phyloP scores from a whole-genome alignment of 2,113 vertebrate species.

The Sinocyclocheilus maitianheensis region DNA sequence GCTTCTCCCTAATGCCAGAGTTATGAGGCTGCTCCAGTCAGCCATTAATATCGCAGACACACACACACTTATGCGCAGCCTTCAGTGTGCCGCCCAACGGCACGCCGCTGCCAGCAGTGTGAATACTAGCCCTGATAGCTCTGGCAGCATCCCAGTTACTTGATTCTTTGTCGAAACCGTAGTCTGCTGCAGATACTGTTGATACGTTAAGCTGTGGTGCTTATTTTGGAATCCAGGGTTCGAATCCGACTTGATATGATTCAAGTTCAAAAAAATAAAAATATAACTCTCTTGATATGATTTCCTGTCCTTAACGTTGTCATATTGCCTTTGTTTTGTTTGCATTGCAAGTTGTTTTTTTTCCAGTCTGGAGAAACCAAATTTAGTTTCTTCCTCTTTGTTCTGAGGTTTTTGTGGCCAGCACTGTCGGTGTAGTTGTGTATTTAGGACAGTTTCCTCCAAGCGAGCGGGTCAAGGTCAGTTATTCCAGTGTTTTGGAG shows the following conservation, averaged over 20 bases:
- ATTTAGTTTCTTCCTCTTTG: not conserved
- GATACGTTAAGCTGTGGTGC: not conserved
- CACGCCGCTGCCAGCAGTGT: not conserved
- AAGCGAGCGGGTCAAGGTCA: constrained; percentile 48
- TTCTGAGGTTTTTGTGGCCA: not conserved
- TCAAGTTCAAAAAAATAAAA: too few relatives aligned
- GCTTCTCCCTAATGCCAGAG: constrained; percentile 33
- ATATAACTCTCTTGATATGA: too few relatives aligned
- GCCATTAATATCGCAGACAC: constrained; percentile 52
- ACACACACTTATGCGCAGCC: not conserved
- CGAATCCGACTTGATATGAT: not conserved
- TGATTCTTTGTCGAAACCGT: not conserved
- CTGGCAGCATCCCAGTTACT: constrained; percentile 23
- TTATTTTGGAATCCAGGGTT: not conserved
- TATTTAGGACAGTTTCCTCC: constrained; percentile 45
- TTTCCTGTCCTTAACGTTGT: not conserved
- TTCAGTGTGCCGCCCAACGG: not conserved
- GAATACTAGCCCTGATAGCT: not conserved
- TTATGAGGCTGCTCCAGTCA: constrained; percentile 46
- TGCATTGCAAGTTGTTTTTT: not conserved
- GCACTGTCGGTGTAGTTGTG: constrained; percentile 6
- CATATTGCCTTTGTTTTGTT: not conserved
- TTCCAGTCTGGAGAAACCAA: not conserved
- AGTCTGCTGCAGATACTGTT: not conserved
- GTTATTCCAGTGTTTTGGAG: constrained; percentile 23